A percentile compares a stretch with the other conserved stretches of the same genome.
phyloP scores from a whole-genome alignment of 1,140 invertebrate species.

The Pseudomyrmex sp. region DNA sequence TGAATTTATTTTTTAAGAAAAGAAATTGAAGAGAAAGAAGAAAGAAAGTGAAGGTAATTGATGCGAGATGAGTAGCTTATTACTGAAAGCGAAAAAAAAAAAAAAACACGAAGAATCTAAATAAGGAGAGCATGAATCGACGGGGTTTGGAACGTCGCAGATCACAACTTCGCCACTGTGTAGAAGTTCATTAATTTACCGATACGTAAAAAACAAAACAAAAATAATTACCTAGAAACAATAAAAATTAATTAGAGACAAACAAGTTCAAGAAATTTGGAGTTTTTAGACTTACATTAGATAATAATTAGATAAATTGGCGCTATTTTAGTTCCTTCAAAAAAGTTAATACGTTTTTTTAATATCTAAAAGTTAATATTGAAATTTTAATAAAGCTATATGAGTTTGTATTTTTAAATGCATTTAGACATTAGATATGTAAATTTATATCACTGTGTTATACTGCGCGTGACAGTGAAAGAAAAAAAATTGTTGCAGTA shows the following conservation, averaged over 20 bases:
- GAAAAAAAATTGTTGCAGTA: not conserved
- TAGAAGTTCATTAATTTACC: slow-evolving; percentile 7
- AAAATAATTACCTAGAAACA: no score
- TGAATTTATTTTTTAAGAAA: not conserved
- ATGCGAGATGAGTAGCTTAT: not conserved
- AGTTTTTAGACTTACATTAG: not conserved
- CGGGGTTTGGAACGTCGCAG: no score
- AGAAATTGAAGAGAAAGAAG: not conserved
- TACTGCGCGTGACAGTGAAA: not conserved
- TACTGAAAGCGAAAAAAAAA: not conserved
- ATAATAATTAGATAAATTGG: slow-evolving; percentile 5
- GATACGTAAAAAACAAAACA: not conserved
- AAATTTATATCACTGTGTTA: slow-evolving; percentile 22
- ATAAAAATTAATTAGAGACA: not conserved
- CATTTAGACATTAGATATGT: slow-evolving; percentile 34
- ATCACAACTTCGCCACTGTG: not conserved
- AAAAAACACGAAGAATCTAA: not conserved
- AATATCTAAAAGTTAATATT: not conserved
- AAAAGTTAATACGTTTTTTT: slow-evolving; percentile 12
- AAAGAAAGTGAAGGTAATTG: not conserved
- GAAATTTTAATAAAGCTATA: slow-evolving; percentile 9
- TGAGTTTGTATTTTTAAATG: slow-evolving; percentile 9
- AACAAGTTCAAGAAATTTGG: slow-evolving; percentile 13
- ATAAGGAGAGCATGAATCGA: not conserved
- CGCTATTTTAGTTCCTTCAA: not conserved